phyloP scores from a whole-genome alignment of 2,888 invertebrate species.

The Zhuqinia jingwanae region DNA sequence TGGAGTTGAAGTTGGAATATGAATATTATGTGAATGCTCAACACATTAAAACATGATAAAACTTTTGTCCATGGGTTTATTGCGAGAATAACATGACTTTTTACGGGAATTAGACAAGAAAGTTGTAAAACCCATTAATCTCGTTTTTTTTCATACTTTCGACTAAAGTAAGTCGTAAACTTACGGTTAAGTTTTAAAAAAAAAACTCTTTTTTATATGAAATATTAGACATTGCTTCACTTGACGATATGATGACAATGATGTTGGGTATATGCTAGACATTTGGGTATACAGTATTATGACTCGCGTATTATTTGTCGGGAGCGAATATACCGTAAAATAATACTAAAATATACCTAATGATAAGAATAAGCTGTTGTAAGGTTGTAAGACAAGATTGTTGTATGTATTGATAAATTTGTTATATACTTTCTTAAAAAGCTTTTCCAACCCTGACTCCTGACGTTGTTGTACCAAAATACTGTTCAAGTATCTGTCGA shows the following conservation, averaged over 20 bases:
- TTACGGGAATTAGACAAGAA: conserved; percentile 27
- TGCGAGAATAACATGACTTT: conserved; percentile 1
- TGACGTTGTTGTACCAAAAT: no score
- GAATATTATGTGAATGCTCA: conserved; percentile 22
- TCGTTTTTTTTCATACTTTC: conserved; percentile 16
- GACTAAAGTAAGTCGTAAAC: neutral
- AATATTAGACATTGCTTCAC: neutral
- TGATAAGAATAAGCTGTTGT: no score
- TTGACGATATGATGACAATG: neutral
- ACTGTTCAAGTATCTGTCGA: no score
- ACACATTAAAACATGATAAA: conserved; percentile 19
- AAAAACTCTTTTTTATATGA: neutral
- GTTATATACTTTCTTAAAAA: no score
- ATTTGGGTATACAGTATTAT: no score
- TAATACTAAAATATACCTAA: no score
- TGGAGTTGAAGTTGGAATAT: neutral
- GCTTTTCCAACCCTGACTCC: no score
- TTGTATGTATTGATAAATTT: no score
- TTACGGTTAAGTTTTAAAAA: neutral
- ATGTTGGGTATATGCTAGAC: no score
- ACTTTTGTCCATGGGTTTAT: conserved; percentile 38
- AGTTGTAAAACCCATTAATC: conserved; percentile 31
- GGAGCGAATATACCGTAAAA: no score
- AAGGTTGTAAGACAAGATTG: no score
- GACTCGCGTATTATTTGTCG: no score